Evolutionary conservation across 2,888 invertebrate genomes (phyloP), one percentile per base, ranked within the genome.

Genomic region (Xestia ashworthii): DNA sequence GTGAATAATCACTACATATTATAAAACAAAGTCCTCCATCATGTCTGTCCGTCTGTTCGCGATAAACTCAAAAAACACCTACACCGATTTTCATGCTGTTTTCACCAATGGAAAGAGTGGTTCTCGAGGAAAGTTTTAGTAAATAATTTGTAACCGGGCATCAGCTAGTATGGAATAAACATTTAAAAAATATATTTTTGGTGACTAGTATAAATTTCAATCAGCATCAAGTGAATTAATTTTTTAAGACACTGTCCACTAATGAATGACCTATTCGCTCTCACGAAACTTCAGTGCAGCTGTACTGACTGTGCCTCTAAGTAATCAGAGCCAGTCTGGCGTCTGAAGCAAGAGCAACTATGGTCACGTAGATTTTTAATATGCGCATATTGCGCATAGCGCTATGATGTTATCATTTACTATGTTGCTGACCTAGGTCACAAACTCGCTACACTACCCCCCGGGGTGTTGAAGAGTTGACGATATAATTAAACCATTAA

Each of bases 371-470:
- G 68, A 64, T 69, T 77, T 76, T 66, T 71, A 74, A 82, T 83
- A 77, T 77, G 69, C 71, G 71, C 82, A 80, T 72, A 82, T 48
- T 85, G 65, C 71, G 74, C 82, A 80, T 66, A 82, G 44, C 50
- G 44, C 66, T 82, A 55, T 58, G 71, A 82, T 74, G 65, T 66
- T 82, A 82, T 83, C 82, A 44, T 70, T 60, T 77, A 76, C 32
- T 64, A 48, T 53, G 77, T 58, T 25, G 82, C 74, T 82, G 85
- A 83, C 77, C 83, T 85, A 83, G 85, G 82, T 82, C 85, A 84
- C 74, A 68, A 69, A 65, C 65, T 65, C 69, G 60, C 60, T n/a
- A 72, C 62, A n/a, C 60, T 77, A 77, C 74, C 71, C 64, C 74
- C 62, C 22, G 65, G 53, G 55, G 85, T 71, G 48, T 60, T 38